These are phyloP conservation scores for Gymnoscopelus microlampas DNA, from an alignment of 2,797 vertebrate genomes.

Conservation along the genomic window DNA sequence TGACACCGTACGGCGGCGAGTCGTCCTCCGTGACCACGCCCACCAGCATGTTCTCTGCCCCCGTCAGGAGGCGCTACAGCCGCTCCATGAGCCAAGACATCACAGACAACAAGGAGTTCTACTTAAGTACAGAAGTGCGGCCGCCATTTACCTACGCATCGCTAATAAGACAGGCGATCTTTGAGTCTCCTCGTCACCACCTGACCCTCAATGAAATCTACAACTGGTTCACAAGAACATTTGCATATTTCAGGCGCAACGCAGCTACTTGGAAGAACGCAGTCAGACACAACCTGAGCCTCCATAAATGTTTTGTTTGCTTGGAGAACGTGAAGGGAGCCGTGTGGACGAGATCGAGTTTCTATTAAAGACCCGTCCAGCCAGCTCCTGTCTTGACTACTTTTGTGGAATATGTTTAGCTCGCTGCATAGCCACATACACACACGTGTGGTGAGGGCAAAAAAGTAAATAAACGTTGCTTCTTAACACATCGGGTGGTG, in stretches of 20 bases:
- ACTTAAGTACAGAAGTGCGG: constrained; percentile 96
- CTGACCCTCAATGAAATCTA: constrained; percentile 99
- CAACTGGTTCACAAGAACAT: constrained; percentile 99
- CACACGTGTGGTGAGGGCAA: no score
- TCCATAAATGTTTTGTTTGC: no score
- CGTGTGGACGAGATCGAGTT: no score
- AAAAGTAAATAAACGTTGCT: no score
- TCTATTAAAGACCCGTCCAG: no score
- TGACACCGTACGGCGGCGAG: constrained; percentile 88
- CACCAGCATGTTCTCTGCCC: constrained; percentile 91
- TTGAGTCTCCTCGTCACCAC: constrained; percentile 97
- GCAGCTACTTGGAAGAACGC: constrained; percentile 99
- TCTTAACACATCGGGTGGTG: no score
- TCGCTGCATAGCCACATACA: no score
- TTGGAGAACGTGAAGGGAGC: no score
- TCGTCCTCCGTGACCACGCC: constrained; percentile 91
- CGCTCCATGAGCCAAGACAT: constrained; percentile 98
- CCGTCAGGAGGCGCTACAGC: constrained; percentile 93
- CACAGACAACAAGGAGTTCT: constrained; percentile 99
- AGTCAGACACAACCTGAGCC: no score
- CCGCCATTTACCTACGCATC: constrained; percentile 99
- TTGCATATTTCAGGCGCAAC: constrained; percentile 97
- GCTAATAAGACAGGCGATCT: constrained; percentile 99
- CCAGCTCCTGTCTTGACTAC: no score
- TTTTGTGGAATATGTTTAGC: no score